These are phyloP conservation scores for Acanthopagrus latus DNA, from an alignment of 2,797 vertebrate species.

Conservation along the genomic window DNA sequence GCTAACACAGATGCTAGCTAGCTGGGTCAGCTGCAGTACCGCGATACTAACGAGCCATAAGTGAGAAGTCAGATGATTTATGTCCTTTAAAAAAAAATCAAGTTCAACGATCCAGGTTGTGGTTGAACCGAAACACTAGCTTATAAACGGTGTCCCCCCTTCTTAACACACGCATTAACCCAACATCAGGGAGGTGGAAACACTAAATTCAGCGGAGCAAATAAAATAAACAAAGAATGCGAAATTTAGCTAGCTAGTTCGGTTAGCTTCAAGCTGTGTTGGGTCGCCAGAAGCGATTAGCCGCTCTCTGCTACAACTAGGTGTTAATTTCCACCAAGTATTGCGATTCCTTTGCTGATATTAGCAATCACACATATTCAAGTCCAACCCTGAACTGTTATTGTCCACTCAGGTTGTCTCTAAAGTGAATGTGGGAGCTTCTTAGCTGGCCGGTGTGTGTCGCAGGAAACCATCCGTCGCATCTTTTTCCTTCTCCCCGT, in stretches of 20 bases:
- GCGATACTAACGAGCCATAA: conserved; percentile 73
- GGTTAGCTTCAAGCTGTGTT: conserved; percentile 60
- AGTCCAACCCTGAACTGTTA: not conserved
- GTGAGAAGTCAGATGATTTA: conserved; percentile 73
- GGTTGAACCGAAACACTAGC: not conserved
- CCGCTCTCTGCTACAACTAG: conserved; percentile 40
- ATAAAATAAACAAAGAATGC: conserved; percentile 57
- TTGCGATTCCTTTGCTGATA: not conserved
- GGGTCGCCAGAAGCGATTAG: conserved; percentile 51
- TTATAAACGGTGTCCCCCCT: not conserved
- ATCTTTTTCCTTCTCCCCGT: conserved; percentile 70
- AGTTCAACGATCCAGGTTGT: conserved; percentile 4
- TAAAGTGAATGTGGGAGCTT: conserved; percentile 31
- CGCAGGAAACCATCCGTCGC: conserved; percentile 76
- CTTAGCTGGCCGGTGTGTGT: conserved; percentile 73
- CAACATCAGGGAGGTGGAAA: not conserved
- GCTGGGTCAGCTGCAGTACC: conserved; percentile 64
- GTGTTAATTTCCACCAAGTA: not conserved
- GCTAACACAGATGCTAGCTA: conserved; percentile 67
- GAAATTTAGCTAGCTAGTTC: conserved; percentile 49
- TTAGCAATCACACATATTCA: not conserved
- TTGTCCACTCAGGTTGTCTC: conserved; percentile 17
- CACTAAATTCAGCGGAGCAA: not conserved
- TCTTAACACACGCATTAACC: not conserved
- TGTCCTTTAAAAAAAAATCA: conserved; percentile 55